These are phyloP conservation scores for Chironomus tentans DNA, from an alignment of 2,888 invertebrate species.

Conservation along the genomic window DNA sequence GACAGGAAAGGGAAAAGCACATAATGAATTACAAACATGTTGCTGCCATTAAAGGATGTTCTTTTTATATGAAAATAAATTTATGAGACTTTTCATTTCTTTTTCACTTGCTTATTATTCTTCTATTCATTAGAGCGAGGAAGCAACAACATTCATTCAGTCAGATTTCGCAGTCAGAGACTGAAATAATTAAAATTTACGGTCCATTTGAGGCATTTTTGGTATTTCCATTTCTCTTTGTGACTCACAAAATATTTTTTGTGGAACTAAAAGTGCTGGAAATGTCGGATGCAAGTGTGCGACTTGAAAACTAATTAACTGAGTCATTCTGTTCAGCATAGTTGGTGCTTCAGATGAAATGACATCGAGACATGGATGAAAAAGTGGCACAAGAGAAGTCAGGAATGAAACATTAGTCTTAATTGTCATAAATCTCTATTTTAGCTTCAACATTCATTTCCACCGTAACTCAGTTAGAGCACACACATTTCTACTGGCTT, in stretches of 20 bases:
- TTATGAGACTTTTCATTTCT: not conserved
- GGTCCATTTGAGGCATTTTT: not conserved
- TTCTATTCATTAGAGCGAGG: not conserved
- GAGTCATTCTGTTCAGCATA: not conserved
- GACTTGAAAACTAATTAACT: slow-evolving; percentile 16
- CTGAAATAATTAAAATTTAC: not conserved
- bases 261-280: too few species aligned
- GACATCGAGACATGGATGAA: not conserved
- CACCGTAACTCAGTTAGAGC: too few species aligned
- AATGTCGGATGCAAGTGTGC: slow-evolving; percentile 17
- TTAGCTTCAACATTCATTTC: not conserved
- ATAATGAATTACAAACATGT: not conserved
- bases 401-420: slow-evolving; percentile 9
- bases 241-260: not conserved
- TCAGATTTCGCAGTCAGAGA: not conserved
- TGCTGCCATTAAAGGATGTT: not conserved
- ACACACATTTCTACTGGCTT: too few species aligned
- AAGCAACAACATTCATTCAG: not conserved
- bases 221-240: not conserved
- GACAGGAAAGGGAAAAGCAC: not conserved
- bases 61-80: not conserved
- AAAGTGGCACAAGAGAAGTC: not conserved
- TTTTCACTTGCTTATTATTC: too few species aligned
- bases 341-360: not conserved
- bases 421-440: slow-evolving; percentile 24